A percentile compares a stretch with the other conserved stretches of the same genome.
These are phyloP conservation scores for Talpa occidentalis DNA, from an alignment of 2,113 vertebrate species.

Conservation along the genomic window DNA sequence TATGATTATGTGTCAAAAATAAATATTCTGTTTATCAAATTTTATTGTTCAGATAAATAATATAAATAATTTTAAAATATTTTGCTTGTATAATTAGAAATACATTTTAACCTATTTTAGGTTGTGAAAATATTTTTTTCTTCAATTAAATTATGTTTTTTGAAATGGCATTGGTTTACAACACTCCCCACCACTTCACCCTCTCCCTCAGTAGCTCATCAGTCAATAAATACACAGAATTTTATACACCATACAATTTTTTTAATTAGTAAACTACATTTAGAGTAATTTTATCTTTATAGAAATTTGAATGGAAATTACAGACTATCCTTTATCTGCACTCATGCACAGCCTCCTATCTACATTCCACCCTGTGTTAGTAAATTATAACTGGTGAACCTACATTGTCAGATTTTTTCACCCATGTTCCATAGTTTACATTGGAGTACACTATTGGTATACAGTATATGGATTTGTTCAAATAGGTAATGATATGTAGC, in stretches of 20 bases:
- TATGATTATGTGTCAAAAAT: background rate
- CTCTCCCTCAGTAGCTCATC: background rate
- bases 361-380: accelerated
- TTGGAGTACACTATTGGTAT: background rate
- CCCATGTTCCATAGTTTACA: too few species aligned
- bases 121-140: background rate
- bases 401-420: background rate
- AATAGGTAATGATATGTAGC: background rate
- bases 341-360: background rate
- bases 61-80: background rate
- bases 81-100: background rate
- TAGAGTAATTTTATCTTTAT: background rate
- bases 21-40: background rate
- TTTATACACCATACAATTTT: background rate
- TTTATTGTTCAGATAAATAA: constrained; percentile 3
- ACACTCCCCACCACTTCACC: too few species aligned
- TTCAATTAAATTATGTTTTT: background rate
- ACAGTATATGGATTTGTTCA: background rate
- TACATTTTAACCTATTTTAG: background rate
- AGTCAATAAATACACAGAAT: background rate
- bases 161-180: background rate
- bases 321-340: background rate
- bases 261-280: background rate
- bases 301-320: background rate
- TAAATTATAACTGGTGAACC: background rate